These are phyloP conservation scores for Drosophila repleta DNA, from an alignment of 1,140 invertebrate species.

Conservation along the genomic window DNA sequence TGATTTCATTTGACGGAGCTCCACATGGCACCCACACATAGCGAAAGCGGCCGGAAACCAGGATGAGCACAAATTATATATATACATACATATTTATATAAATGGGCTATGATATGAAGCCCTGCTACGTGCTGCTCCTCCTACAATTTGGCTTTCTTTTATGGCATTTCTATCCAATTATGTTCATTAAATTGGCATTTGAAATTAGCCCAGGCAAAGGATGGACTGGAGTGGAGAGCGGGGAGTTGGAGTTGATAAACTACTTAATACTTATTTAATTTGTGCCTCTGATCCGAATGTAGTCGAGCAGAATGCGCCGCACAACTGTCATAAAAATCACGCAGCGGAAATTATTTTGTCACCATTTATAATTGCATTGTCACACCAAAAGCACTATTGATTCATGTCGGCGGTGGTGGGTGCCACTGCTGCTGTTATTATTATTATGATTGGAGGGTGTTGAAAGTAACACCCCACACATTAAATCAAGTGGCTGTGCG, in stretches of 20 bases:
- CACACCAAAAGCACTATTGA: conserved; percentile 58
- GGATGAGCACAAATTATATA: conserved; percentile 73
- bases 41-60: conserved; percentile 57
- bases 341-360: conserved; percentile 83
- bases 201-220: conserved; percentile 48
- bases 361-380: conserved; percentile 84
- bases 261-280: conserved; percentile 78
- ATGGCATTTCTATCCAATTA: conserved; percentile 60
- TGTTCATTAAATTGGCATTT: conserved; percentile 79
- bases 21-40: conserved; percentile 58
- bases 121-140: neutral
- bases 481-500: conserved; percentile 76
- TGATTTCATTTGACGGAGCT: conserved; percentile 62
- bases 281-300: conserved; percentile 35
- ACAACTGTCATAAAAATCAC: conserved; percentile 83
- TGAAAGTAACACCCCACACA: conserved; percentile 79
- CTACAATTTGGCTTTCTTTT: conserved; percentile 25
- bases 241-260: conserved; percentile 39
- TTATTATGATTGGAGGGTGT: conserved; percentile 79
- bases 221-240: neutral
- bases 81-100: neutral
- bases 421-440: conserved; percentile 46
- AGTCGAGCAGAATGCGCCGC: conserved; percentile 63
- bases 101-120: neutral
- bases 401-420: conserved; percentile 19